phyloP scores from a whole-genome alignment of 2,113 vertebrate species.

The Xenus cinereus region DNA sequence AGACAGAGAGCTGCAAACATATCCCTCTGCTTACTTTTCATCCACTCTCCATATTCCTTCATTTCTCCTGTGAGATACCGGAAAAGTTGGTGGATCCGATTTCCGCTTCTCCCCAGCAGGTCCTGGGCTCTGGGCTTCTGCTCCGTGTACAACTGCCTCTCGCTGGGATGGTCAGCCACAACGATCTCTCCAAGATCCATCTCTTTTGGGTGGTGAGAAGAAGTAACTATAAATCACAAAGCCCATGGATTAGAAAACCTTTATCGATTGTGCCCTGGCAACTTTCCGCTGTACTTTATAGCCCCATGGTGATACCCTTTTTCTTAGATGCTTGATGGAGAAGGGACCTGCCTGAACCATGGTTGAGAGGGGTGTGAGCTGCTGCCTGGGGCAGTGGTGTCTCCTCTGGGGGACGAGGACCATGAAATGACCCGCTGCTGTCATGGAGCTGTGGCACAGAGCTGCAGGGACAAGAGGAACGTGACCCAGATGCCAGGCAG shows the following conservation, averaged over 20 bases:
- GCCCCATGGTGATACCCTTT: rapidly evolving
- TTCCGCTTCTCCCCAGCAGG: not conserved
- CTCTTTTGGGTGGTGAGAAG: not conserved
- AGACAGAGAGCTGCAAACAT: not conserved
- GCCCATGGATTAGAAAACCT: not conserved
- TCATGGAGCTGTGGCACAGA: not conserved
- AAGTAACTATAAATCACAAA: not conserved
- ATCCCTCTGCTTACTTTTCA: conserved; percentile 73
- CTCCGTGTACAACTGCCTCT: not conserved
- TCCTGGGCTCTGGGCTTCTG: not conserved
- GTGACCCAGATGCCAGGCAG: not conserved
- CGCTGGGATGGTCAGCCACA: not conserved
- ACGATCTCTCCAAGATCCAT: conserved; percentile 67
- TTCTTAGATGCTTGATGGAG: not conserved
- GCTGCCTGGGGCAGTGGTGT: not conserved
- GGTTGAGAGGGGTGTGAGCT: not conserved
- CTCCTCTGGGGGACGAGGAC: not conserved
- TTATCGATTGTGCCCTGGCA: not conserved
- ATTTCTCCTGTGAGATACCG: conserved; percentile 73
- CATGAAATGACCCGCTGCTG: not conserved
- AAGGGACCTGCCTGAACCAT: not conserved
- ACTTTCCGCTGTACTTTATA: not conserved
- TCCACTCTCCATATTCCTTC: conserved; percentile 73
- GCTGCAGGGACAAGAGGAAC: not conserved
- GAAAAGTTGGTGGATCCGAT: conserved; percentile 16